Evolutionary conservation across 53 echinoderm and acorn worm species (phyloP).

Genomic region (Arbacia lixula): DNA sequence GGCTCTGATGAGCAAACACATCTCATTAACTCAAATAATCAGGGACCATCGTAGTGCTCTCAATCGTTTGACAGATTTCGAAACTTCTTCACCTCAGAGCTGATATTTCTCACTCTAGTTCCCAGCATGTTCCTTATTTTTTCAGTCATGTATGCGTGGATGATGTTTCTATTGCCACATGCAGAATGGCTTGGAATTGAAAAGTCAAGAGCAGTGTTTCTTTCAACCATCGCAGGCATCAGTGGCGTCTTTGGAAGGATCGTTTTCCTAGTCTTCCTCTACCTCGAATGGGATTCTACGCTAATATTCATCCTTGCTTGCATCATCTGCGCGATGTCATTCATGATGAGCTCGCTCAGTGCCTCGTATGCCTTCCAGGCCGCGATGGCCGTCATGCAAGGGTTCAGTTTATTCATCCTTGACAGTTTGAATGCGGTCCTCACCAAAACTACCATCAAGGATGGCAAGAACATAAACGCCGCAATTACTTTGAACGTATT

Average conservation of each 20-base stretch:
- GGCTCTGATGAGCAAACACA: no score
- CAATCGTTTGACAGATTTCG: no score
- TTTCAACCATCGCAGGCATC: conserved; percentile 37
- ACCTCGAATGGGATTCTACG: background rate
- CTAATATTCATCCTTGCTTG: conserved; percentile 3
- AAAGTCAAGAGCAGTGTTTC: conserved; percentile 14
- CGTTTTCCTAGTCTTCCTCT: conserved; percentile 2
- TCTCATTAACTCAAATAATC: no score
- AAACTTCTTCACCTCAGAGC: no score
- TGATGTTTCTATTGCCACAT: conserved; percentile 42
- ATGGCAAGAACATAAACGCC: background rate
- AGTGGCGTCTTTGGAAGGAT: conserved; percentile 42
- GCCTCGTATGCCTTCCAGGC: background rate
- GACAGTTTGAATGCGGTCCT: conserved; percentile 15
- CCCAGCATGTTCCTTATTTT: conserved; percentile 1
- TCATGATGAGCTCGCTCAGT: background rate
- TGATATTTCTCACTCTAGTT: no score
- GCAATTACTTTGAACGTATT: conserved; percentile 23
- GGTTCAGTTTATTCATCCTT: conserved; percentile 12
- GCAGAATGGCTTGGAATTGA: conserved; percentile 22
- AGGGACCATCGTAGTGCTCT: no score
- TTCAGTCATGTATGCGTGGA: conserved; percentile 21
- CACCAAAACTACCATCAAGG: conserved; percentile 12
- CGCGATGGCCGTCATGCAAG: conserved; percentile 6
- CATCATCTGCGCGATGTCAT: background rate